Evolutionary conservation across 1,140 invertebrate genomes (phyloP).

Genomic region (Drosophila suzukii): DNA sequence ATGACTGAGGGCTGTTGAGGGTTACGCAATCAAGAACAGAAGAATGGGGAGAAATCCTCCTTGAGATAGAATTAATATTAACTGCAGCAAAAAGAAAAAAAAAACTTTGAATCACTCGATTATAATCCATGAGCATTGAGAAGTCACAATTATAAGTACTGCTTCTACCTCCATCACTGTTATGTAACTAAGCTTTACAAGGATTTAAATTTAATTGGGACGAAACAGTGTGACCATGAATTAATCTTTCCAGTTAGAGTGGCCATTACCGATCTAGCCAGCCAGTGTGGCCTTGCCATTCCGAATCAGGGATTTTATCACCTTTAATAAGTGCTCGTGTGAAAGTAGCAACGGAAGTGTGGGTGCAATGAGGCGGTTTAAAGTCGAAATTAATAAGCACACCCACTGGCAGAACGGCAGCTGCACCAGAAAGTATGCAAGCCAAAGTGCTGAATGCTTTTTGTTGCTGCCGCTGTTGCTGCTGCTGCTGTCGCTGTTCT

Average conservation of each 20-base stretch:
- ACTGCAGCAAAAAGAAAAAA: not conserved
- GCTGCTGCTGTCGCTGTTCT: slow-evolving; percentile 44
- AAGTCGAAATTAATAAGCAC: slow-evolving; percentile 61
- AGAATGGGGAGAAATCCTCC: not conserved
- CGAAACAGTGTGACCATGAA: slow-evolving; percentile 1
- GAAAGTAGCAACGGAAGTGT: slow-evolving; percentile 15
- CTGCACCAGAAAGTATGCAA: slow-evolving; percentile 38
- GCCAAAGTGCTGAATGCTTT: slow-evolving; percentile 23
- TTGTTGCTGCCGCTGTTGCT: slow-evolving; percentile 10
- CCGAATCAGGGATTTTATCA: slow-evolving; percentile 14
- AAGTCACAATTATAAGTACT: not conserved
- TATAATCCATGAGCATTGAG: not conserved
- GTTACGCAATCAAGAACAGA: slow-evolving; percentile 1
- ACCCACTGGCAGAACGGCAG: slow-evolving; percentile 27
- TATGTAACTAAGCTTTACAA: too few relatives aligned
- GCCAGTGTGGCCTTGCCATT: slow-evolving; percentile 1
- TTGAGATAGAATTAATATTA: not conserved
- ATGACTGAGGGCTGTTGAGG: slow-evolving; percentile 8
- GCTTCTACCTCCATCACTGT: not conserved
- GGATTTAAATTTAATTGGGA: too few relatives aligned
- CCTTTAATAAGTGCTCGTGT: slow-evolving; percentile 30
- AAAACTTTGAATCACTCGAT: not conserved
- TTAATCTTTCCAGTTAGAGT: not conserved
- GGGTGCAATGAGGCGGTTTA: slow-evolving; percentile 49
- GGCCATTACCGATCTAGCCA: not conserved